Evolutionary conservation across 2,113 vertebrate species (phyloP), one percentile per base, ranked within the genome.

Genomic region (Larimichthys crocea): DNA sequence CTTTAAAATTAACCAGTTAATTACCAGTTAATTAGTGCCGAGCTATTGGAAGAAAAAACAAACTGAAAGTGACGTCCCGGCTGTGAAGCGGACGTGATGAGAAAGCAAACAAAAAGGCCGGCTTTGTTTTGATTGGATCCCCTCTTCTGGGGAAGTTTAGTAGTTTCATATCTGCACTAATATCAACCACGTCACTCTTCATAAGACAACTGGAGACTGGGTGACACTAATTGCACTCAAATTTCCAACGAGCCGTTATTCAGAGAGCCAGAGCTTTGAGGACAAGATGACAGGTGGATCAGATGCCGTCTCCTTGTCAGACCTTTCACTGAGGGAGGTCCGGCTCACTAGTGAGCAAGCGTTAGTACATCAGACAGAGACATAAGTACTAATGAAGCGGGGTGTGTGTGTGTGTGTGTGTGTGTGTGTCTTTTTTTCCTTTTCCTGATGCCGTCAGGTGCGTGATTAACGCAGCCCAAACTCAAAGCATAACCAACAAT

Each of bases 281-380:
- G 48, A 17, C 40, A 31, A 62, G 50, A 79, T 84, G 76, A 87
- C 53, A 59, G 62, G 35, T 79, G 53, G 24, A 65, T 82, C 78
- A 74, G 74, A 70, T 1, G 2, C 5, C 2, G 11, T 79, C 63
- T 55, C 40, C 72, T 35, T 44, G 63, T 52, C 26, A 56, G 59
- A 79, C 61, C 65, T 63, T 19, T 15, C 48, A 77, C 46, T 50
- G 57, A 70, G 52, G 72, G 72, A 80, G 50, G 70, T 84, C 64
- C 52, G 40, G 6, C 59, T 78, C 26, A 24, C 24, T 20, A 62
- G 63, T 61, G 15, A 57, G 19, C 49, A 74, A 59, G 20, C 42
- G 69, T 82, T 42, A 78, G 57, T 71, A 40, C 55, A 80, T 40
- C 71, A 67, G 63, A 82, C 72, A 76, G 48, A 83, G 35, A 89